Evolutionary conservation across 2,888 invertebrate genomes (phyloP).

Genomic region (Hypsopygia costalis): DNA sequence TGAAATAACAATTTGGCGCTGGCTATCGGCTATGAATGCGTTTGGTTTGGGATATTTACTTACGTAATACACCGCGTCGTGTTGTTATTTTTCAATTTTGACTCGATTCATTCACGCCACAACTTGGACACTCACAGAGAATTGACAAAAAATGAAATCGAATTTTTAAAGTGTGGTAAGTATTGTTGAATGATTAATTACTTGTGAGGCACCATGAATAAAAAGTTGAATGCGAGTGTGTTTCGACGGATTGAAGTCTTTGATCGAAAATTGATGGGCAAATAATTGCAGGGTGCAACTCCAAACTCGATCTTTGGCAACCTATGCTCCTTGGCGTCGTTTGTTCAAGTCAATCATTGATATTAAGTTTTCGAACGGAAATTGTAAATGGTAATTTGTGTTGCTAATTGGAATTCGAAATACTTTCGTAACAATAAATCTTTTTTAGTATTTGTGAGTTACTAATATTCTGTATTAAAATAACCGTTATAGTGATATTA

Average conservation of each 20-base stretch:
- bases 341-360: conserved; percentile 35
- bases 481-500: background rate
- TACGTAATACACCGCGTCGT: conserved; percentile 13
- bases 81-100: conserved; percentile 7
- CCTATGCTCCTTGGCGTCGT: conserved; percentile 45
- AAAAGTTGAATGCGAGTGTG: conserved; percentile 19
- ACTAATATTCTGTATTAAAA: background rate
- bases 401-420: background rate
- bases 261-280: conserved; percentile 55
- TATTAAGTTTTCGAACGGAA: conserved; percentile 3
- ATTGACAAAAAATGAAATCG: background rate
- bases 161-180: background rate
- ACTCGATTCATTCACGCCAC: background rate
- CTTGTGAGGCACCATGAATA: conserved; percentile 7
- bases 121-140: background rate
- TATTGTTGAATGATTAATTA: conserved; percentile 17
- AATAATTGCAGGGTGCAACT: conserved; percentile 47
- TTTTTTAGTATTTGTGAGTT: background rate
- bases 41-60: conserved; percentile 11
- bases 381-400: background rate
- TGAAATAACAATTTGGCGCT: conserved; percentile 36
- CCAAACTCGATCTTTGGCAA: conserved; percentile 36
- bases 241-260: conserved; percentile 34
- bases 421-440: background rate
- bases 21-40: conserved; percentile 8